Base-by-base conservation (phyloP, 30 jellyfish, hydroid and myxozoan species). In the Sanderia malayensis region DNA sequence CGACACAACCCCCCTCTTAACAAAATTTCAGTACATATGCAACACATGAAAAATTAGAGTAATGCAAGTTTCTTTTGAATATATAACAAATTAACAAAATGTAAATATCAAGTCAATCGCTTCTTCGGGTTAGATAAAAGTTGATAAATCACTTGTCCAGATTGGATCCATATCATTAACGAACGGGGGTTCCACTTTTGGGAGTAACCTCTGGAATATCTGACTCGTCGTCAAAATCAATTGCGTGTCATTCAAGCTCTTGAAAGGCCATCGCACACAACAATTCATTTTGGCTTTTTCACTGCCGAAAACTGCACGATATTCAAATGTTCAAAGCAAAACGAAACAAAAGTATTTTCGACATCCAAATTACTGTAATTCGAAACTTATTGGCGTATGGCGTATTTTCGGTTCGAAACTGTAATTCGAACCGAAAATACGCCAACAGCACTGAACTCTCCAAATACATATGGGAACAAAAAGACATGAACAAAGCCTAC, bases 221-320 rank as follows among this genome's bases (percentile, higher is more conserved):
- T 26, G 79, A 58, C 86, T 57, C 52, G 79, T 74, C 86, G 44
- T 74, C 69, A 60, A 74, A 74, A 31, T 77, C 67, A 77, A 63
- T 44, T 2, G 89, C 58, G 32, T 61, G 84, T 59, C 85, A 61
- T 64, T 77, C 89, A 45, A 77, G 83, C 72, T 77, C 85, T 28
- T 77, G 73, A 63, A 44, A 44, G 31, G 83, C 85, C 77, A 77
- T 77, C 46, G 37, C 89, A 77, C 89, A 77, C 71, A 77, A 53
- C 89, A 77, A 45, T 33, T 77, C 85, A 27, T 77, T 44, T 77
- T 61, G 79, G 84, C 85, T n/a, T n/a, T n/a, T n/a, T n/a, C n/a
- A n/a, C n/a, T n/a, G n/a, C n/a, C n/a, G n/a, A n/a, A n/a, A n/a
- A n/a, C n/a, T n/a, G n/a, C n/a, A n/a, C n/a, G n/a, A n/a, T n/a